Evolutionary conservation across 2,888 invertebrate species (phyloP).

Genomic region (Reticulitermes lucifugus): DNA sequence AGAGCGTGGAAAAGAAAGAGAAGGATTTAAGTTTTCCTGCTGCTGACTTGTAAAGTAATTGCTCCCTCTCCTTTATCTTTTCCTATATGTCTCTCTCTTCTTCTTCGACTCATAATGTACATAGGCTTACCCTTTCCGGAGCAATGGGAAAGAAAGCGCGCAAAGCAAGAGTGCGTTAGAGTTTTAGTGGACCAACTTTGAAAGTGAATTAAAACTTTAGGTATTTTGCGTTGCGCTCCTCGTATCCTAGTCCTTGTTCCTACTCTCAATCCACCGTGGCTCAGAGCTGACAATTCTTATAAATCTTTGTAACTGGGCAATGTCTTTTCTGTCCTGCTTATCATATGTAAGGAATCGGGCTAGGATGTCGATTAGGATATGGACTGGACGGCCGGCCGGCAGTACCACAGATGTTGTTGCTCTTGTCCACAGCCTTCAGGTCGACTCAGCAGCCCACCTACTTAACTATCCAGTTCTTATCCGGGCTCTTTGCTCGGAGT

Average conservation of each 20-base stretch:
- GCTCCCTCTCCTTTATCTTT: constrained; percentile 36
- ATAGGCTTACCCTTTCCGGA: background rate
- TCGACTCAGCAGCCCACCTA: too few relatives aligned
- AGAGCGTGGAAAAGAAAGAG: constrained; percentile 17
- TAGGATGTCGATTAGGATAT: too few relatives aligned
- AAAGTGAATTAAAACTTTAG: constrained; percentile 53
- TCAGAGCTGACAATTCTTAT: too few relatives aligned
- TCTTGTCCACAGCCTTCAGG: too few relatives aligned
- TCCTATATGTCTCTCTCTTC: constrained; percentile 4
- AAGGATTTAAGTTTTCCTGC: constrained; percentile 39
- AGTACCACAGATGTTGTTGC: too few relatives aligned
- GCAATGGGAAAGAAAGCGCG: constrained; percentile 13
- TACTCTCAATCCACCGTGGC: background rate
- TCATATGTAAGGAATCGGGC: too few relatives aligned
- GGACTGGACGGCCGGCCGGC: too few relatives aligned
- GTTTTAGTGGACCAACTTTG: constrained; percentile 50
- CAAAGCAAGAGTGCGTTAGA: background rate
- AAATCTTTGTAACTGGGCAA: too few relatives aligned
- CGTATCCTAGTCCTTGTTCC: background rate
- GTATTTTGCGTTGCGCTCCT: constrained; percentile 44
- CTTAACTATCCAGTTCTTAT: too few relatives aligned
- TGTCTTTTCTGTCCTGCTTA: too few relatives aligned
- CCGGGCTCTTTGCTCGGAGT: too few relatives aligned
- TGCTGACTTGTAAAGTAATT: constrained; percentile 49
- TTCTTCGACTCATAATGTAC: background rate